These are phyloP conservation scores for Corythornis madagascariensis DNA, from an alignment of 2,113 vertebrate species.

Conservation along the genomic window DNA sequence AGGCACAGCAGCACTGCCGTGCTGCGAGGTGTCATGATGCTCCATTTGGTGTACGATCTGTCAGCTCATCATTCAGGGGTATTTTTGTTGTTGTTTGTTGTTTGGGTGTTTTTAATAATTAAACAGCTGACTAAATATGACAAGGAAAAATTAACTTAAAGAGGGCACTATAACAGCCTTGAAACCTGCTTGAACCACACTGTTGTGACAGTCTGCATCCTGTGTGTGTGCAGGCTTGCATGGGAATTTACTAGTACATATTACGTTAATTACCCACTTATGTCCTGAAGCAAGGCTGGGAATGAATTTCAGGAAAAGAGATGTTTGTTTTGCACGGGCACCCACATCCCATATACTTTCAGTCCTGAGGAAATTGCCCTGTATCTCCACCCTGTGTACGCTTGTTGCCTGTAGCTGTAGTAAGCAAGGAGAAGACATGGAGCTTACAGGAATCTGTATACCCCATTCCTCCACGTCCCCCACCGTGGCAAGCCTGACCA, in stretches of 20 bases:
- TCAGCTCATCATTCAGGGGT: background rate
- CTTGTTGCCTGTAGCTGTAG: background rate
- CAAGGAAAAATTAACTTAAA: background rate
- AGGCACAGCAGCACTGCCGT: background rate
- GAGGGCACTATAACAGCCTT: background rate
- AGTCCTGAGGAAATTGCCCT: constrained; percentile 28
- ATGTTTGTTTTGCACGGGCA: constrained; percentile 53
- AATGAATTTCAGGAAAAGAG: constrained; percentile 67
- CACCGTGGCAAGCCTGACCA: background rate
- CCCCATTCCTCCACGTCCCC: background rate
- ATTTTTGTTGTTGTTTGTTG: too few species aligned
- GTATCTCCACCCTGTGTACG: constrained; percentile 47
- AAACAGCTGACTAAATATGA: background rate
- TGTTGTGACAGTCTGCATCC: background rate
- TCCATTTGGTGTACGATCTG: background rate
- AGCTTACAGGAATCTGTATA: background rate
- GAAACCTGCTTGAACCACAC: rapidly evolving
- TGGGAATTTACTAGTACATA: background rate
- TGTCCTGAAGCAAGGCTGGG: constrained; percentile 47
- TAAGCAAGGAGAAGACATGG: background rate
- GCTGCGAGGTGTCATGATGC: background rate
- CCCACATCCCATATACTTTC: constrained; percentile 11
- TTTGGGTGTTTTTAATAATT: background rate
- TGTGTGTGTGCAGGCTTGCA: background rate
- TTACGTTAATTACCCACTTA: constrained; percentile 3